Base-by-base conservation (phyloP, 2,888 invertebrate genomes). In the Notodonta dromedarius region DNA sequence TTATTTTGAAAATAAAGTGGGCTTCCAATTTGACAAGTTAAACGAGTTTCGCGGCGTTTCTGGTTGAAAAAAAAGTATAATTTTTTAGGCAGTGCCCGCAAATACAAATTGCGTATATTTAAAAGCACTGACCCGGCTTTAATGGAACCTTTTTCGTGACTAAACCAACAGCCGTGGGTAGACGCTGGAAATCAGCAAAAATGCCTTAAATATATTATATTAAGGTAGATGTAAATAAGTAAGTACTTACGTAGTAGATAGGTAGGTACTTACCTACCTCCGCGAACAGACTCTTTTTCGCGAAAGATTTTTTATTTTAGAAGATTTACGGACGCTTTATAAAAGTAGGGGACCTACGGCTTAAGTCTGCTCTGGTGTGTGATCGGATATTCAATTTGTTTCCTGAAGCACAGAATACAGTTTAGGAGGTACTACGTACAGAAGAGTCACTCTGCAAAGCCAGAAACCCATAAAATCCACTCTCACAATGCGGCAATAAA, bases 1-100 rank as follows among this genome's bases (percentile, higher is more conserved):
- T 54, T 35, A 50, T 55, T 66, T 69, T 74, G 61, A 67, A 16
- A 69, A 63, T 63, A 51, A 44, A 32, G 24, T 57, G 32, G 48
- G 44, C 56, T 66, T 58, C 0, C 54, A 39, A 39, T 53, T 61
- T 63, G 54, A 59, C 48, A 61, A 69, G 57, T 73, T 62, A 50
- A 57, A 59, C 54, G 55, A 65, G 57, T 57, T 65, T 58, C 42
- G 44, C 54, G 40, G 55, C 8, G 46, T 58, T 60, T 54, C 14
- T 48, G 7, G 42, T 52, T 54, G 32, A 11, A 32, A 16, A 52
- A 52, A 52, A 52, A 52, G 4, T 16, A 51, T 24, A 24, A 0
- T 52, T 52, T 52, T 52, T 52, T 32, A 35, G 13, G 52, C 52
- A 52, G 12, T 32, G 52, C 11, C 52, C 52, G 32, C 52, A 16